Evolutionary conservation across 2,888 invertebrate species (phyloP).

Genomic region (Ornithoptera priamus): DNA sequence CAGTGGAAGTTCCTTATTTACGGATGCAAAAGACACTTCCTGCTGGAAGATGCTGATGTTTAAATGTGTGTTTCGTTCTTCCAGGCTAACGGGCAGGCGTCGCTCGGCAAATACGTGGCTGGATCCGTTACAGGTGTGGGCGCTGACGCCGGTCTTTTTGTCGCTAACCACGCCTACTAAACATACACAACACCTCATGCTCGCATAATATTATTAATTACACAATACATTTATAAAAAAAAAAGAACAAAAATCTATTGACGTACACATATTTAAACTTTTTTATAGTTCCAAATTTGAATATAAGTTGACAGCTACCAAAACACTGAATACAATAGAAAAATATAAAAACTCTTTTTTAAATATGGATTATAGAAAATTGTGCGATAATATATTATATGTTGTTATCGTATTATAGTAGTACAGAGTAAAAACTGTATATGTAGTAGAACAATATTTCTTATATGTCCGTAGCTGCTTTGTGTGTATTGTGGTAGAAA

Average conservation of each 20-base stretch:
- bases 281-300: slow-evolving; percentile 2
- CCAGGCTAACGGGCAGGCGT: slow-evolving; percentile 95
- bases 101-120: slow-evolving; percentile 93
- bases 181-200: slow-evolving; percentile 29
- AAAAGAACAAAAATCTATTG: slow-evolving; percentile 6
- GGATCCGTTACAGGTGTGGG: slow-evolving; percentile 93
- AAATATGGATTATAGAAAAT: slow-evolving; percentile 3
- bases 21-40: neutral
- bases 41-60: too few relatives aligned
- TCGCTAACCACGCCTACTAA: slow-evolving; percentile 98
- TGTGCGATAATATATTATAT: slow-evolving; percentile 3
- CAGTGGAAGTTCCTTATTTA: neutral
- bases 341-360: neutral
- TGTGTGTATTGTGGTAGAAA: slow-evolving; percentile 30
- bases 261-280: neutral
- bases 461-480: slow-evolving; percentile 32
- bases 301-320: neutral
- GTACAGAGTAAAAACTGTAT: slow-evolving; percentile 12
- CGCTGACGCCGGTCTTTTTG: slow-evolving; percentile 92
- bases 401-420: slow-evolving; percentile 3
- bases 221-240: slow-evolving; percentile 1
- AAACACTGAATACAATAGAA: slow-evolving; percentile 5
- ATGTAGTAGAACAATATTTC: slow-evolving; percentile 15
- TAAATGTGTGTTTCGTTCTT: slow-evolving; percentile 36
- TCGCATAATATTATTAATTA: slow-evolving; percentile 4